Evolutionary conservation across 37 sponge, comb jelly and placozoan species (phyloP).

Genomic region (Halisarca cf. caerulea): DNA sequence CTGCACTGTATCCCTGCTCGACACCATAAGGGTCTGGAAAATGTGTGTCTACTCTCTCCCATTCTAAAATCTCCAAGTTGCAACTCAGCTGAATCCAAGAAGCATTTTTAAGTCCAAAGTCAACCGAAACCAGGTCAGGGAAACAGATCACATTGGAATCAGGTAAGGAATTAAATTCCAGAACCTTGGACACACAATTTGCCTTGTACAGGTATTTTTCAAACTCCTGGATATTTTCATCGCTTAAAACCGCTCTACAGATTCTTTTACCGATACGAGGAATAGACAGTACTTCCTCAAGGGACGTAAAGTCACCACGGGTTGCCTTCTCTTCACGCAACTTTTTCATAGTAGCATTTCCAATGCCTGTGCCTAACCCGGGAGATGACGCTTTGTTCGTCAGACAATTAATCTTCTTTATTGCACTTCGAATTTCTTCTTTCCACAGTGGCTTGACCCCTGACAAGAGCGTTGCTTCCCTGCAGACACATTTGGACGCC

Average conservation of each 20-base stretch:
- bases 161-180: background rate
- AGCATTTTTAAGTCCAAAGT: background rate
- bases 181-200: background rate
- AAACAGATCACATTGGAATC: background rate
- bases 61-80: conserved; percentile 2
- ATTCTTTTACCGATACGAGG: conserved; percentile 6
- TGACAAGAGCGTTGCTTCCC: no score
- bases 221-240: background rate
- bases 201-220: no score
- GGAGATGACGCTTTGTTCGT: no score
- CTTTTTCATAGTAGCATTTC: no score
- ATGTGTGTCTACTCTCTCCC: background rate
- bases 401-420: no score
- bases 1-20: background rate
- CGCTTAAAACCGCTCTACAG: background rate
- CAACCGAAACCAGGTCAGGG: background rate
- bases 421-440: no score
- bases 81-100: conserved; percentile 2
- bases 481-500: no score
- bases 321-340: no score
- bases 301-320: no score
- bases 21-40: background rate
- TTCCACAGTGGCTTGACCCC: no score
- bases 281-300: background rate
- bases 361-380: no score